Base-by-base conservation (phyloP, 2,797 vertebrate genomes). In the Sebastiscus tertius region DNA sequence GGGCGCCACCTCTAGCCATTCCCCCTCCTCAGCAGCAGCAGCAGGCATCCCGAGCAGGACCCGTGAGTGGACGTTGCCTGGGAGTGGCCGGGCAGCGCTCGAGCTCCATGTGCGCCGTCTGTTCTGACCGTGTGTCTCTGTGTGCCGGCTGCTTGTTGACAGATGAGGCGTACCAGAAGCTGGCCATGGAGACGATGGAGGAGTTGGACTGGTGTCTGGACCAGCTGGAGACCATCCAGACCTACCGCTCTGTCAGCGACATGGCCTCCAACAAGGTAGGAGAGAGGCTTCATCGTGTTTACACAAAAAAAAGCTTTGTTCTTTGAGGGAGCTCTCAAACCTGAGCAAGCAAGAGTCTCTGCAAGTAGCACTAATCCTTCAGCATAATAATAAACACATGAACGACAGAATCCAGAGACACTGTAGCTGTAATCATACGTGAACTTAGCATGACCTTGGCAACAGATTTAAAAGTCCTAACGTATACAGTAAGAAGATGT, bases 181-280 rank as follows among this genome's bases (percentile, higher is more conserved):
- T 99, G 95, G 98, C 98, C 31, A 97, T 97, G 97, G 98, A 99
- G 93, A 99, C 98, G 55, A 96, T 99, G 96, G 98, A 99, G 94
- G 98, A 99, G 93, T 88, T 99, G 94, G 98, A 99, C 96, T 99
- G 98, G 98, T 99, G 98, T 95, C 93, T 99, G 94, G 98, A 99
- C 93, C 98, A 99, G 95, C 96, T 99, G 92, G 97, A 99, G 94
- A 99, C 98, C 89, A 99, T 99, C 90, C 98, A 99, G 96, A 99
- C 98, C 33, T 99, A 99, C 92, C 96, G 98, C 87, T 99, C 98
- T 1, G 98, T 99, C 96, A 99, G 98, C 13, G 98, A 99, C 96
- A 99, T 99, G 98, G 98, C 98, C 88, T 99, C 98, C 62, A 99
- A 97, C 93, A 99, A 99, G 97, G 98, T 99, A 97, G 91, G 36